These are phyloP conservation scores for Tragelaphus imberbis DNA, from an alignment of 2,113 vertebrate species.

Conservation along the genomic window DNA sequence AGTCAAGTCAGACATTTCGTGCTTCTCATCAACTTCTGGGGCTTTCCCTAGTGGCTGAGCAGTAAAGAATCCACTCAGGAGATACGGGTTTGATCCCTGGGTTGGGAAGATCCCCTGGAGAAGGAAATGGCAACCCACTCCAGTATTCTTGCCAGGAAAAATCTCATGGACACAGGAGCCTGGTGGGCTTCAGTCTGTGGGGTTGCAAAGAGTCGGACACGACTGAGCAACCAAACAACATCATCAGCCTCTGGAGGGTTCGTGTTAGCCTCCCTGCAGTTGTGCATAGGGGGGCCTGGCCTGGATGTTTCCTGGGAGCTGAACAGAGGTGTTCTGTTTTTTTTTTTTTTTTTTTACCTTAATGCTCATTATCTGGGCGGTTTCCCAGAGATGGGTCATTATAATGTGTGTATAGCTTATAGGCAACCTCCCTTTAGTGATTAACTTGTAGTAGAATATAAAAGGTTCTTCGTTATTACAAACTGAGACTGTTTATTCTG, in stretches of 20 bases:
- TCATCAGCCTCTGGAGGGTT: neutral
- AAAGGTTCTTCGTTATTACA: neutral
- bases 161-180: neutral
- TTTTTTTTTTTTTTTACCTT: neutral
- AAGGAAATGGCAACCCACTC: neutral
- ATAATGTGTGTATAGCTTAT: neutral
- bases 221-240: accelerated
- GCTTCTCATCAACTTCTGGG: neutral
- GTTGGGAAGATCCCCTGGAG: neutral
- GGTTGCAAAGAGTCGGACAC: accelerated
- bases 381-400: neutral
- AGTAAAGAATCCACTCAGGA: neutral
- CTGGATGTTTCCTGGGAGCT: neutral
- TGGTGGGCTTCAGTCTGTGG: neutral
- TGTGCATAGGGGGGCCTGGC: neutral
- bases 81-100: neutral
- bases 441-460: neutral
- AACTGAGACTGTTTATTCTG: neutral
- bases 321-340: neutral
- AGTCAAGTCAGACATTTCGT: neutral
- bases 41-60: neutral
- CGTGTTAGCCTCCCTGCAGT: neutral
- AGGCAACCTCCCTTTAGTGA: neutral
- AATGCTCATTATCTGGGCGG: neutral
- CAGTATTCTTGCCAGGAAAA: neutral